phyloP scores from a whole-genome alignment of 2,113 vertebrate species.

The Protomyctophum bolini region DNA sequence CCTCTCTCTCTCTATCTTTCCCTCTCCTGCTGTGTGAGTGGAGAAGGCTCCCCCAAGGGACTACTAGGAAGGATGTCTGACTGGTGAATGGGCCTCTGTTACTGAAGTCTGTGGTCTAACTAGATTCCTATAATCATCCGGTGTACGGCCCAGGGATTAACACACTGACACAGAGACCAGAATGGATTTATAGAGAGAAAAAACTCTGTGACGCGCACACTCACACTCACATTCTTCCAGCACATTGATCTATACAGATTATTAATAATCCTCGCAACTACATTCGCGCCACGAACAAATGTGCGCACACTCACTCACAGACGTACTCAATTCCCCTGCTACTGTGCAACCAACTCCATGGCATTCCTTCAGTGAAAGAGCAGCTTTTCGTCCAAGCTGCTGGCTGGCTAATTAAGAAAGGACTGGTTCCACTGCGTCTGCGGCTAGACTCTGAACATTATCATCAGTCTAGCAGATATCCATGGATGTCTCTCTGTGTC shows the following conservation, averaged over 20 bases:
- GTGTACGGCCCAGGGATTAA: background rate
- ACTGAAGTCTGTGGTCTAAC: background rate
- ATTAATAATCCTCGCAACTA: background rate
- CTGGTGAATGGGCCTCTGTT: background rate
- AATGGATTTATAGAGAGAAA: no score
- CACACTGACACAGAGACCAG: no score
- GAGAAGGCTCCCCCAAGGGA: background rate
- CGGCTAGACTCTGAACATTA: constrained; percentile 49
- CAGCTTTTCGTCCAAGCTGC: constrained; percentile 38
- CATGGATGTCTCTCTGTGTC: constrained; percentile 26
- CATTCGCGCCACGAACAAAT: background rate
- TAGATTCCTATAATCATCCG: background rate
- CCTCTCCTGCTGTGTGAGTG: background rate
- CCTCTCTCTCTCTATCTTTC: background rate
- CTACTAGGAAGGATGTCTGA: background rate
- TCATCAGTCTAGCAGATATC: constrained; percentile 54
- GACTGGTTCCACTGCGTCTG: constrained; percentile 39
- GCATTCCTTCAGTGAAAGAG: constrained; percentile 36
- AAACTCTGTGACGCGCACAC: background rate
- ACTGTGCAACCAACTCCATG: constrained; percentile 18
- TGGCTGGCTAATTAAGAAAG: constrained; percentile 59
- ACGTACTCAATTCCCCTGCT: constrained; percentile 12
- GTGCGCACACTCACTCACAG: background rate
- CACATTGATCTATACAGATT: background rate
- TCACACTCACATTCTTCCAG: background rate